A percentile compares a stretch with the other conserved stretches of the same genome.
phyloP scores from a whole-genome alignment of 2,797 vertebrate species.

The Pampus argenteus region DNA sequence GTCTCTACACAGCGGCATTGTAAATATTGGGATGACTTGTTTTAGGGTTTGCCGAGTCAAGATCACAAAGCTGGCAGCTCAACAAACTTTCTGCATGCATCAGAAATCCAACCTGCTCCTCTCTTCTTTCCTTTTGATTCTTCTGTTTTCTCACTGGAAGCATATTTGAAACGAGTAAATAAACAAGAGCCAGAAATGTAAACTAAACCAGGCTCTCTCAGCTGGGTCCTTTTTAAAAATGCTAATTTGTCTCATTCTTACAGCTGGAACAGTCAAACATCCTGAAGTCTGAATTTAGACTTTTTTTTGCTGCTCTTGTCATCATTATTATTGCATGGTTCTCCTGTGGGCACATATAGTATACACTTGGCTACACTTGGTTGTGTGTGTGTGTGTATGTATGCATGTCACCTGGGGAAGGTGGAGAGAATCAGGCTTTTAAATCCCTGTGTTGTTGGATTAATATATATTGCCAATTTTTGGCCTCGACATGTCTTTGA shows the following conservation, averaged over 20 bases:
- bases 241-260: constrained; percentile 26
- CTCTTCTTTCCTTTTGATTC: constrained; percentile 20
- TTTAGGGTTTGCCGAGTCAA: constrained; percentile 25
- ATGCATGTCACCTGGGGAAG: not conserved
- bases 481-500: too few species aligned
- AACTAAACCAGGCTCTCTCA: constrained; percentile 22
- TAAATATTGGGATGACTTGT: constrained; percentile 21
- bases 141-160: constrained; percentile 44
- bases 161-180: constrained; percentile 44
- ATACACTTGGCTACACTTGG: not conserved
- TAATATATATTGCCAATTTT: not conserved
- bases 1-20: constrained; percentile 4
- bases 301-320: constrained; percentile 5
- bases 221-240: constrained; percentile 7
- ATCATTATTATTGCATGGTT: not conserved
- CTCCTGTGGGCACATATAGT: not conserved
- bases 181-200: constrained; percentile 46
- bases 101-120: constrained; percentile 34
- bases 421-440: not conserved
- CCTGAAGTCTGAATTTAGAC: constrained; percentile 12
- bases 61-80: constrained; percentile 27
- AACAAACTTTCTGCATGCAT: constrained; percentile 8
- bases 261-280: constrained; percentile 28
- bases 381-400: not conserved
- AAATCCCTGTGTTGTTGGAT: not conserved